A percentile compares a stretch with the other conserved stretches of the same genome.
Evolutionary conservation across 2,113 vertebrate species (phyloP).

Genomic region (Nothocercus nigrocapillus): DNA sequence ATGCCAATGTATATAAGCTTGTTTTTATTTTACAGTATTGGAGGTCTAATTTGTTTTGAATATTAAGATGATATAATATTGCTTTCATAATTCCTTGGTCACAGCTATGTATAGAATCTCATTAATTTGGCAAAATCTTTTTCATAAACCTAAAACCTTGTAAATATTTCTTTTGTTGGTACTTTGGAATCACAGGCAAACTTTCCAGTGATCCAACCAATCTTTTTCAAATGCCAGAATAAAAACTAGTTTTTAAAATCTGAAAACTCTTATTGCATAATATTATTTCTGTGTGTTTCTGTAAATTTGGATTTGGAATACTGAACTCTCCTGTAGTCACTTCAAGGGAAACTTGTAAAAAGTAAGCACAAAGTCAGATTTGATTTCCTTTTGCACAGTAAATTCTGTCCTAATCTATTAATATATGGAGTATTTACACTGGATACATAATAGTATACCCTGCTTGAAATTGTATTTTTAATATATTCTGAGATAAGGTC

Average conservation of each 20-base stretch:
- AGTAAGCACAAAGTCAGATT: not conserved
- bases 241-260: not conserved
- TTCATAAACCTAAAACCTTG: not conserved
- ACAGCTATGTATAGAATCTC: not conserved
- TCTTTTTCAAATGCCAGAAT: not conserved
- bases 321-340: not conserved
- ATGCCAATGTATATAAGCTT: not conserved
- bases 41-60: not conserved
- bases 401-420: not conserved
- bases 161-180: not conserved
- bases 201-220: not conserved
- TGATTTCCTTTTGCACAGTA: not conserved
- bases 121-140: not conserved
- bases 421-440: not conserved
- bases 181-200: not conserved
- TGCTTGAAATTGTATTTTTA: rapidly evolving
- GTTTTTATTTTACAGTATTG: not conserved
- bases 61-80: not conserved
- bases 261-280: not conserved
- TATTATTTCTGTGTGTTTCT: not conserved
- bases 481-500: not conserved
- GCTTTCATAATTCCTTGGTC: not conserved
- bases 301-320: not conserved
- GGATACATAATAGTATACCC: not conserved
- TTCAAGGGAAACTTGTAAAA: not conserved